phyloP scores from a whole-genome alignment of 2,888 invertebrate genomes.

The Tenthredo notha region DNA sequence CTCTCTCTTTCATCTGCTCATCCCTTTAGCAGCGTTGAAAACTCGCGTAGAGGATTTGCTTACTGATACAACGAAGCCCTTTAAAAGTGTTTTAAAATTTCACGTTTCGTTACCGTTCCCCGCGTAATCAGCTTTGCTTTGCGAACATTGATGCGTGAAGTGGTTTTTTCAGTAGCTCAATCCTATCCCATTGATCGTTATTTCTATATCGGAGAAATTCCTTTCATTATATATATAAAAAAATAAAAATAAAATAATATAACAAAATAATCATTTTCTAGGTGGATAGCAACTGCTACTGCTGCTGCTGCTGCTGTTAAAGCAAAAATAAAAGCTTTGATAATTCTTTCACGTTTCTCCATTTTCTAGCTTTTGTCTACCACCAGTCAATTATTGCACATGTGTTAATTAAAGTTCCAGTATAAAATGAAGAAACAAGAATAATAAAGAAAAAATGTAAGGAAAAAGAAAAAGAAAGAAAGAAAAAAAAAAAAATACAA shows the following conservation, averaged over 20 bases:
- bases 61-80: constrained; percentile 16
- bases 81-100: constrained; percentile 38
- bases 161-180: constrained; percentile 28
- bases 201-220: not conserved
- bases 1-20: not conserved
- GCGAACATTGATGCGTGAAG: constrained; percentile 30
- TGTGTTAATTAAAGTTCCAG: not conserved
- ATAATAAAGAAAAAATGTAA: not conserved
- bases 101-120: constrained; percentile 37
- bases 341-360: not conserved
- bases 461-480: not conserved
- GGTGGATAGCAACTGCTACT: not conserved
- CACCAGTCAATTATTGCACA: not conserved
- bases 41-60: constrained; percentile 9
- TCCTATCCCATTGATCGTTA: constrained; percentile 26
- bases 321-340: not conserved
- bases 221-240: not conserved
- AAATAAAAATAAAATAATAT: not conserved
- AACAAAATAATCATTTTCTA: not conserved
- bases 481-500: not conserved
- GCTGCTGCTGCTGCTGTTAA: no score
- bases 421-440: not conserved
- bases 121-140: constrained; percentile 30
- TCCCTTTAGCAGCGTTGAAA: not conserved
- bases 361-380: not conserved